These are phyloP conservation scores for Phlogophora meticulosa DNA, from an alignment of 2,888 invertebrate genomes.

Conservation along the genomic window DNA sequence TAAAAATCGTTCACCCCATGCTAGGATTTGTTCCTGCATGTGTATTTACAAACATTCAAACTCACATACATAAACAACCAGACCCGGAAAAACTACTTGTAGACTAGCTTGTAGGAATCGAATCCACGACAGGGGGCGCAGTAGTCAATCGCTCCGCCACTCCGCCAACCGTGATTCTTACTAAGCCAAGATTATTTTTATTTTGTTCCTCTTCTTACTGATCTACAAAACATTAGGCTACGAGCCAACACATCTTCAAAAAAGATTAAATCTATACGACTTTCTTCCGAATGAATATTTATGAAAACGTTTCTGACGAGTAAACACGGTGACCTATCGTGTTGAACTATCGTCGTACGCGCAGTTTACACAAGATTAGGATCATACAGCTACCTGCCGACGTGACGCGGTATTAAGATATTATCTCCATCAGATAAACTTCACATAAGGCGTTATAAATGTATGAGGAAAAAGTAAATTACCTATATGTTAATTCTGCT, in stretches of 20 bases:
- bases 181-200: too few species aligned
- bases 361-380: constrained; percentile 55
- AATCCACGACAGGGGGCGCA: too few species aligned
- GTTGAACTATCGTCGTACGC: constrained; percentile 59
- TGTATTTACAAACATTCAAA: too few species aligned
- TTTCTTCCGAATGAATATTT: constrained; percentile 47
- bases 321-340: constrained; percentile 35
- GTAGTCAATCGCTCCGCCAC: too few species aligned
- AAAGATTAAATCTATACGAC: not conserved
- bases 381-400: constrained; percentile 53
- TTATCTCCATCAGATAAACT: constrained; percentile 61
- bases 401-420: constrained; percentile 52
- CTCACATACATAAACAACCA: too few species aligned
- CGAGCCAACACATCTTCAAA: not conserved
- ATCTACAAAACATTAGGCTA: too few species aligned
- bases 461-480: constrained; percentile 54
- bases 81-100: too few species aligned
- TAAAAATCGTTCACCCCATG: too few species aligned
- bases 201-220: not conserved
- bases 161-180: too few species aligned
- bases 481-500: constrained; percentile 51
- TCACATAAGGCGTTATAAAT: constrained; percentile 45
- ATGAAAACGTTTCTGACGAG: constrained; percentile 27
- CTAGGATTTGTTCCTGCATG: too few species aligned
- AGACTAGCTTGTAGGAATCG: too few species aligned